Evolutionary conservation across 1,140 invertebrate species (phyloP).

Genomic region (Lasioglossum albipes): DNA sequence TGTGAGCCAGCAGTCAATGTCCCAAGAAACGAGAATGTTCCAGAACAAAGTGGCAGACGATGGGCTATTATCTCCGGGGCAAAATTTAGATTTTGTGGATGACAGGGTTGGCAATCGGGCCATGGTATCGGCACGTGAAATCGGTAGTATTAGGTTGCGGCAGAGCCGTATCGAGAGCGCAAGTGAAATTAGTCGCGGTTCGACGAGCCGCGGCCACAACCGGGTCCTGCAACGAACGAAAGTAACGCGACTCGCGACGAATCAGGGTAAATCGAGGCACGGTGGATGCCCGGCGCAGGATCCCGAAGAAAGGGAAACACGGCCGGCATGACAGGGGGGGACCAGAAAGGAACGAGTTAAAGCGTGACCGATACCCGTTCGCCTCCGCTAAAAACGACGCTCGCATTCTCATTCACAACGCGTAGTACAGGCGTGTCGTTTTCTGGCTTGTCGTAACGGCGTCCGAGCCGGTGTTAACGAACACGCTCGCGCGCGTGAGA

Average conservation of each 20-base stretch:
- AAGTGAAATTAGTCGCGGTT: constrained; percentile 69
- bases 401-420: constrained; percentile 67
- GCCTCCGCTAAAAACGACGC: constrained; percentile 1
- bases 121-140: constrained; percentile 41
- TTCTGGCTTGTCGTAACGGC: constrained; percentile 51
- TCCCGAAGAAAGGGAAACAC: constrained; percentile 25
- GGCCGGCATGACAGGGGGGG: neutral
- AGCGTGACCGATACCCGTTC: constrained; percentile 4
- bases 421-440: constrained; percentile 60
- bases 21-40: too few relatives aligned
- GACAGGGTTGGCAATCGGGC: neutral
- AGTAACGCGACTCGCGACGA: constrained; percentile 54
- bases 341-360: neutral
- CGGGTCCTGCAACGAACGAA: constrained; percentile 50
- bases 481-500: constrained; percentile 46
- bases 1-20: too few relatives aligned
- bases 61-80: too few relatives aligned
- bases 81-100: too few relatives aligned
- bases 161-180: constrained; percentile 55
- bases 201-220: constrained; percentile 39
- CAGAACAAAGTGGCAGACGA: too few relatives aligned
- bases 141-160: constrained; percentile 48
- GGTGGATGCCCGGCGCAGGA: constrained; percentile 15
- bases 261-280: constrained; percentile 52
- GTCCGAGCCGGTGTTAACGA: constrained; percentile 46